Conservation (phyloP, 2,888 invertebrate genomes). For the Therioaphis trifolii region DNA sequence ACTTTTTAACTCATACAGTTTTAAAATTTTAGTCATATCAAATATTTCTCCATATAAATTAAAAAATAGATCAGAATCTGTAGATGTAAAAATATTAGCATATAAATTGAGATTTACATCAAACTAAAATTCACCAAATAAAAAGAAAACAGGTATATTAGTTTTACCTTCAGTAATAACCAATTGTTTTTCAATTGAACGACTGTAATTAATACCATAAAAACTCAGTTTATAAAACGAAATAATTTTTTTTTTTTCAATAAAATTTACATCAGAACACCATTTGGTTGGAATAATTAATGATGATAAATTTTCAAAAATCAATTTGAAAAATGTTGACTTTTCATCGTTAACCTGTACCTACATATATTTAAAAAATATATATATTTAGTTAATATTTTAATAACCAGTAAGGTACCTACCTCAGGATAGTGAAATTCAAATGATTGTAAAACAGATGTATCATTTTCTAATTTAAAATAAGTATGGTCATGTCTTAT, state of each 20-base stretch:
- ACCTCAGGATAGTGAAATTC: conserved; percentile 4
- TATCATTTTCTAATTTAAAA: not conserved
- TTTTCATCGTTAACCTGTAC: not conserved
- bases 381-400: not conserved
- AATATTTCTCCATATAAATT: conserved; percentile 5
- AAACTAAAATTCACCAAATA: no score
- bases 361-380: not conserved
- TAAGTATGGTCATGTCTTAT: not conserved
- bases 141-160: no score
- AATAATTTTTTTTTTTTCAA: not conserved
- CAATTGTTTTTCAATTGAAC: conserved; percentile 13
- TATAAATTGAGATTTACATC: no score
- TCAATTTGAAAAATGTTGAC: not conserved
- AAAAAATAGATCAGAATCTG: conserved; percentile 29
- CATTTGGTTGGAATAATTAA: conserved; percentile 6
- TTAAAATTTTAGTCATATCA: conserved; percentile 17
- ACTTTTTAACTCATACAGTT: not conserved
- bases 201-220: conserved; percentile 10
- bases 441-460: not conserved
- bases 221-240: not conserved
- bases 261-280: not conserved
- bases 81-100: not conserved
- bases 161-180: conserved; percentile 10
- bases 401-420: not conserved
- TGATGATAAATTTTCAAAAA: conserved; percentile 7